These are phyloP conservation scores for Bombylius discolor DNA, from an alignment of 2,888 invertebrate genomes.

Conservation along the genomic window DNA sequence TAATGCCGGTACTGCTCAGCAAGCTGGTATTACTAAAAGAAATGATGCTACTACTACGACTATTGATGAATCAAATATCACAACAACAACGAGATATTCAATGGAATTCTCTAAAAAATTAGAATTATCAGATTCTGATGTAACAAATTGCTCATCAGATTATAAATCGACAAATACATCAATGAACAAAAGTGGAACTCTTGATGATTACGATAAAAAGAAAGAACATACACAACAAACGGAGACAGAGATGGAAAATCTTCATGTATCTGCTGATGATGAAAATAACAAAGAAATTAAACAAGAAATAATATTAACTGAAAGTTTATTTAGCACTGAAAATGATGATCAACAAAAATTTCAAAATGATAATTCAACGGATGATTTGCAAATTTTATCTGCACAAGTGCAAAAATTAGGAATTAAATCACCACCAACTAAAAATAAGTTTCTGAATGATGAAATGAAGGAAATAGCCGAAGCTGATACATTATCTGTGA, in stretches of 20 bases:
- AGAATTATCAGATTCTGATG: constrained; percentile 9
- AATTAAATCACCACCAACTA: constrained; percentile 15
- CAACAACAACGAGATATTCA: too few relatives aligned
- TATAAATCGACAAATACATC: neutral
- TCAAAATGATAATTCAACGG: neutral
- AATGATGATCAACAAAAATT: constrained; percentile 7
- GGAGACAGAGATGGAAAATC: neutral
- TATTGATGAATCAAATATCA: neutral
- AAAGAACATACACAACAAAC: too few relatives aligned
- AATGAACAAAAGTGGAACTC: neutral
- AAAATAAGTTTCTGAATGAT: constrained; percentile 11
- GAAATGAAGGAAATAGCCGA: neutral
- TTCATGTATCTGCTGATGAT: constrained; percentile 12
- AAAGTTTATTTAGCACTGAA: neutral
- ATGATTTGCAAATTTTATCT: neutral
- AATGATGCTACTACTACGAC: neutral
- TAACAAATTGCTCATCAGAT: constrained; percentile 5
- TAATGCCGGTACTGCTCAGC: neutral
- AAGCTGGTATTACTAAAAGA: neutral
- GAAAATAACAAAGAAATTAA: neutral
- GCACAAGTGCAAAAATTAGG: constrained; percentile 10
- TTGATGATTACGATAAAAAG: neutral
- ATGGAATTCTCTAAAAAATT: neutral
- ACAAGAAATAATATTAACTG: neutral
- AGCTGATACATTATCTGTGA: neutral